These are phyloP conservation scores for Apotomis turbidana DNA, from an alignment of 2,888 invertebrate species.

Conservation along the genomic window DNA sequence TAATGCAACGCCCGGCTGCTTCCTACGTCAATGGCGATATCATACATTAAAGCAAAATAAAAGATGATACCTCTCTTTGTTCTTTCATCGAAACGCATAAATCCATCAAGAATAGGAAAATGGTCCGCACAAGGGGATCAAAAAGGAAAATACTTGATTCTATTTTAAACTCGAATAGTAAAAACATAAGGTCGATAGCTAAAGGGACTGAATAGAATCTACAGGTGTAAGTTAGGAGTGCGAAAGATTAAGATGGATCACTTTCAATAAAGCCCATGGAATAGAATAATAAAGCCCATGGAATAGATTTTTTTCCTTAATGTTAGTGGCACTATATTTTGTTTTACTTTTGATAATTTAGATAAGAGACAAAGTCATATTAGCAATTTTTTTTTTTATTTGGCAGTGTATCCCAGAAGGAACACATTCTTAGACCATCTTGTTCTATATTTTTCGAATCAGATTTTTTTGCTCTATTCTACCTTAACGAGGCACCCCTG, in stretches of 20 bases:
- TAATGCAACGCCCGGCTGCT: too few species aligned
- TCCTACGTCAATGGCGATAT: not conserved
- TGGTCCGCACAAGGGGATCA: conserved; percentile 14
- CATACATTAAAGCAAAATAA: conserved; percentile 18
- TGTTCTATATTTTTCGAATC: too few species aligned
- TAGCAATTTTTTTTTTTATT: too few species aligned
- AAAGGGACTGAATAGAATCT: conserved; percentile 39
- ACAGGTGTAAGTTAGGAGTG: conserved; percentile 49
- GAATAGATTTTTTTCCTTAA: too few species aligned
- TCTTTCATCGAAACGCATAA: conserved; percentile 28
- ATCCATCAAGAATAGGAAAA: conserved; percentile 23
- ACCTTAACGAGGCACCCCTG: too few species aligned
- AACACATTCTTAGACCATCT: too few species aligned
- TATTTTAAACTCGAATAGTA: not conserved
- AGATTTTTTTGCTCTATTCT: too few species aligned
- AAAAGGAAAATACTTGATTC: conserved; percentile 2
- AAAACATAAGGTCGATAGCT: not conserved
- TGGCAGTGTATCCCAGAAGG: too few species aligned
- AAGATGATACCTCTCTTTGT: conserved; percentile 25
- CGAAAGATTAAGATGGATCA: conserved; percentile 49
- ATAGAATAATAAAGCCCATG: too few species aligned
- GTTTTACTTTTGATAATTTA: too few species aligned
- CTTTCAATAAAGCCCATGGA: conserved; percentile 36
- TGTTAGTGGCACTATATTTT: too few species aligned
- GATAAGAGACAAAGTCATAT: too few species aligned